These are phyloP conservation scores for Trialeurodes vaporariorum DNA, from an alignment of 1,140 invertebrate genomes.

Conservation along the genomic window DNA sequence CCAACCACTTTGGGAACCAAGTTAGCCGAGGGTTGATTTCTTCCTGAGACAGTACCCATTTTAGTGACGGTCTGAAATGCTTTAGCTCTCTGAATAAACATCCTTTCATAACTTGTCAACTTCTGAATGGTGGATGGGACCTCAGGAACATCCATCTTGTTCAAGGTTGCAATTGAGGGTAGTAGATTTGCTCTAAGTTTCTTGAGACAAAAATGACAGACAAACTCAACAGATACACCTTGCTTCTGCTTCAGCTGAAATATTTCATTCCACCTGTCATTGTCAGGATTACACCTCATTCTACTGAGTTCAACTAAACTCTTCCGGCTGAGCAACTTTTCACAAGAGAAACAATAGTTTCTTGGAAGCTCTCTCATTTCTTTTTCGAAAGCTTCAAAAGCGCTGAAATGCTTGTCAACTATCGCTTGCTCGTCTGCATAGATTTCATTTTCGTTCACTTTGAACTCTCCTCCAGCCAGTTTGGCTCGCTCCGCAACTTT, in stretches of 20 bases:
- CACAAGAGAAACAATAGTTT: constrained; percentile 25
- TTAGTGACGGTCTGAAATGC: constrained; percentile 30
- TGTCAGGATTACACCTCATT: constrained; percentile 11
- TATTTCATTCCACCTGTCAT: not conserved
- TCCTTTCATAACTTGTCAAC: constrained; percentile 26
- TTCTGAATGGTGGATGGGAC: constrained; percentile 17
- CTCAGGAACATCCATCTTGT: constrained; percentile 16
- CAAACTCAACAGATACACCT: constrained; percentile 13
- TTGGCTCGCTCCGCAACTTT: no score
- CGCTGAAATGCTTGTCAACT: no score
- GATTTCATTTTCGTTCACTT: no score
- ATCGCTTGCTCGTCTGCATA: no score
- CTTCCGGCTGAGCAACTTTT: constrained; percentile 22
- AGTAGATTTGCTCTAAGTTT: constrained; percentile 16
- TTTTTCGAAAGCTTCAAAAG: no score
- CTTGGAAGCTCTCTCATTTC: no score
- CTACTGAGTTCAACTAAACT: constrained; percentile 15
- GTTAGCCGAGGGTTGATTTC: constrained; percentile 25
- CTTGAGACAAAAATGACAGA: constrained; percentile 16
- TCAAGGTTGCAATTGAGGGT: constrained; percentile 19
- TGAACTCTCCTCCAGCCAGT: no score
- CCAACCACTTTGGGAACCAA: constrained; percentile 26
- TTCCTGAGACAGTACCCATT: no score
- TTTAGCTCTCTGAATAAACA: constrained; percentile 30
- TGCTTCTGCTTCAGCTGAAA: constrained; percentile 13